Evolutionary conservation across 2,888 invertebrate genomes (phyloP).

Genomic region (Nysson spinosus): DNA sequence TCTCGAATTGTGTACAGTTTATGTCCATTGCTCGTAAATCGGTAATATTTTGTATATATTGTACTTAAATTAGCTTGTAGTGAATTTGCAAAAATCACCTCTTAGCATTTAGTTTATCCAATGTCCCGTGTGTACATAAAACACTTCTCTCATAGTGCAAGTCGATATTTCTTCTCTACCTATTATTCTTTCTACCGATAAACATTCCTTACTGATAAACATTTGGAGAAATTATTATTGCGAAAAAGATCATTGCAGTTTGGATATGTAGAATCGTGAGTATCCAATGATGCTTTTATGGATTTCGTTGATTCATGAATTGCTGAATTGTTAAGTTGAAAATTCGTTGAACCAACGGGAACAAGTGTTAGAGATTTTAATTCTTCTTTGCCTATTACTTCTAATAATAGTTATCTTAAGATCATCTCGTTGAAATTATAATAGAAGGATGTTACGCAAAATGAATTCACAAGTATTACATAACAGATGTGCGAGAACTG

Average conservation of each 20-base stretch:
- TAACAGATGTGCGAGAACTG: no score
- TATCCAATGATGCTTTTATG: no score
- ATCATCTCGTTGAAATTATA: neutral
- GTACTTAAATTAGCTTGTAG: slow-evolving; percentile 54
- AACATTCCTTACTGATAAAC: no score
- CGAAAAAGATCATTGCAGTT: no score
- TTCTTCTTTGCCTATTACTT: neutral
- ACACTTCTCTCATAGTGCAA: slow-evolving; percentile 1
- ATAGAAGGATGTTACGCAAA: neutral
- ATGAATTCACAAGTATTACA: no score
- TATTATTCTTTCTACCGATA: no score
- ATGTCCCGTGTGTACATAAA: slow-evolving; percentile 8
- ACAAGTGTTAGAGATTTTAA: no score
- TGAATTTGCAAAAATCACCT: slow-evolving; percentile 1
- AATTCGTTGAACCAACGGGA: no score
- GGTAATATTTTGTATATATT: slow-evolving; percentile 59
- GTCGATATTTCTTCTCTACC: neutral
- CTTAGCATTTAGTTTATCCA: slow-evolving; percentile 17
- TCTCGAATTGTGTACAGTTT: slow-evolving; percentile 9
- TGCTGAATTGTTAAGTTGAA: no score
- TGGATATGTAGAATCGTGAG: no score
- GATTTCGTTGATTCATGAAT: no score
- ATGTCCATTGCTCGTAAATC: slow-evolving; percentile 36
- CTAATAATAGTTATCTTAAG: neutral
- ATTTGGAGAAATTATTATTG: no score